Base-by-base conservation (phyloP, 2,797 vertebrate genomes). In the Rallus crepitans region DNA sequence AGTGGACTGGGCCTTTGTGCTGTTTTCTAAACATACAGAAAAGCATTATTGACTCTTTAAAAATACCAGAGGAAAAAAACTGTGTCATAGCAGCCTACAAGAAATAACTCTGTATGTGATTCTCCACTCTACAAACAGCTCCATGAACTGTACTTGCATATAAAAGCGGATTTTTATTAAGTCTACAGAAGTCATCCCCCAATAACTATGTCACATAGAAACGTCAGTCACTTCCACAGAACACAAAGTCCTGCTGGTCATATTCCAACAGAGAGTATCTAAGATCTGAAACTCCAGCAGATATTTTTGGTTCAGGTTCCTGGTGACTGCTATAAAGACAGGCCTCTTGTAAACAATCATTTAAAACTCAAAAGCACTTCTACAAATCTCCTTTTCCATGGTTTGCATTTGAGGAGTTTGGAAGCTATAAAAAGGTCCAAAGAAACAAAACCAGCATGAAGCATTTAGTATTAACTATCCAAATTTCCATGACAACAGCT, bases 371-470 rank as follows among this genome's bases (percentile, higher is more conserved):
- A 82, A 83, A 91, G 52, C 17, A 48, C 42, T 94, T 82, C 57
- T 56, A 92, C 39, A 76, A 83, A 95, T 87, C 77, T 84, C 35
- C 79, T 93, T 89, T 85, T 91, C 52, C 63, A 69, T 25, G 12
- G 79, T 17, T 80, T 82, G 50, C 69, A 75, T 89, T 72, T 83
- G 47, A 91, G 40, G 50, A 59, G 72, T 91, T 20, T 79, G 68
- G 35, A 91, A 92, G 72, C 50, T 93, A 81, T 63, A 87, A 83
- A 89, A 83, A 88, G 23, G n/a, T 71, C 37, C 59, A 63, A 92
- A 83, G 91, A 93, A 94, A 93, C 80, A 93, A 95, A 94, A 92
- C 5, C 76, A 91, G 65, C 72, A 87, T 37, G 65, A 91, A 96
- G 89, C 30, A 81, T 69, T 69, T 86, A 57, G 75, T 13, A 42